phyloP scores from a whole-genome alignment of 2,888 invertebrate species.

The Gonocerus acuteangulatus region DNA sequence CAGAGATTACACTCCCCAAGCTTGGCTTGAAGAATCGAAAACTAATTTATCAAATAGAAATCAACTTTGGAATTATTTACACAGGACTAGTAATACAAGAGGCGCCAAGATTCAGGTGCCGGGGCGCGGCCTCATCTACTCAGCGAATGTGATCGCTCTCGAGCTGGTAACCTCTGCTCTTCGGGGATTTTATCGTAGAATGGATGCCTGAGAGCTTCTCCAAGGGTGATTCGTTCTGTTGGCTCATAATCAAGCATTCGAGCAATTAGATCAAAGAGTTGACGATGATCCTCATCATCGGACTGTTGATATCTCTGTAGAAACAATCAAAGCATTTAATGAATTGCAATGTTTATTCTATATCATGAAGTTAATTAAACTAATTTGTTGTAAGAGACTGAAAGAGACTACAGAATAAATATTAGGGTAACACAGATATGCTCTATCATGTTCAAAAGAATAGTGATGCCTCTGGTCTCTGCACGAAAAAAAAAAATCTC shows the following conservation, averaged over 20 bases:
- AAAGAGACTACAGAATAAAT: background rate
- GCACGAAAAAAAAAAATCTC: too few species aligned
- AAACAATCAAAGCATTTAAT: constrained; percentile 7
- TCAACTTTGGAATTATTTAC: too few species aligned
- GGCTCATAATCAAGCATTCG: constrained; percentile 98
- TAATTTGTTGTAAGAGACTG: background rate
- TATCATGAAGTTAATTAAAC: constrained; percentile 1
- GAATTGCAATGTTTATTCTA: background rate
- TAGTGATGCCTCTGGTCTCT: too few species aligned
- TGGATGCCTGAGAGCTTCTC: constrained; percentile 82
- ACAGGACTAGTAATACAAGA: too few species aligned
- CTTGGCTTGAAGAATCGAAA: too few species aligned
- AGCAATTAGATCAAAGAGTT: constrained; percentile 88
- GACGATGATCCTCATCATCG: constrained; percentile 83
- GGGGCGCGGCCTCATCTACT: constrained; percentile 22
- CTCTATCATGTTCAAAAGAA: too few species aligned
- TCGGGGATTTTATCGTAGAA: constrained; percentile 83
- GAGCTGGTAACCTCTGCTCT: constrained; percentile 56
- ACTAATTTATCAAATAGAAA: too few species aligned
- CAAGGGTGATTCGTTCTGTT: constrained; percentile 74
- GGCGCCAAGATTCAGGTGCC: too few species aligned
- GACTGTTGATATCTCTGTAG: constrained; percentile 78
- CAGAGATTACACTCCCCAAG: too few species aligned
- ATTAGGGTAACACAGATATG: background rate
- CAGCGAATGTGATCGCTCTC: constrained; percentile 9